These are phyloP conservation scores for Troides aeacus DNA, from an alignment of 2,888 invertebrate species.

Conservation along the genomic window DNA sequence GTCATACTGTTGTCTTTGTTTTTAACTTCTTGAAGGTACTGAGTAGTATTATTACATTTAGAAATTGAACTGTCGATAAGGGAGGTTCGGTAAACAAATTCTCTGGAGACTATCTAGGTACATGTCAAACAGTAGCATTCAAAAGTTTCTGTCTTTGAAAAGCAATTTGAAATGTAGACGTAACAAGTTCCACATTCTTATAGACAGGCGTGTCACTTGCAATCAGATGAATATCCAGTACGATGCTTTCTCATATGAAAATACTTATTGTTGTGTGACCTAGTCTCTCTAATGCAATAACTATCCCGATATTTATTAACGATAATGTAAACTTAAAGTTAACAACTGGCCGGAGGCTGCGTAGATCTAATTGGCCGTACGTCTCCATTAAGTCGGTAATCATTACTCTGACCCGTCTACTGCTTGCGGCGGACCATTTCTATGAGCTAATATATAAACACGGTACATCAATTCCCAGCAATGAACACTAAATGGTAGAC, in stretches of 20 bases:
- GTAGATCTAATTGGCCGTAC: conserved; percentile 25
- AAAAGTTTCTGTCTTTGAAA: no score
- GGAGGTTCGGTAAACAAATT: no score
- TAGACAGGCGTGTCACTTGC: no score
- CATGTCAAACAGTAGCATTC: no score
- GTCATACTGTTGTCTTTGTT: not conserved
- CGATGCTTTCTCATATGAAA: no score
- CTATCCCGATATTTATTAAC: not conserved
- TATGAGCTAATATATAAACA: conserved; percentile 28
- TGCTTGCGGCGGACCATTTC: conserved; percentile 27
- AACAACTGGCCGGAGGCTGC: conserved; percentile 12
- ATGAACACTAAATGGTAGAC: conserved; percentile 22
- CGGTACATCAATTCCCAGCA: conserved; percentile 14
- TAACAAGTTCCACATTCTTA: no score
- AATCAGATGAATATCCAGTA: no score
- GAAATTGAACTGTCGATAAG: not conserved
- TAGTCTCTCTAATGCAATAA: not conserved
- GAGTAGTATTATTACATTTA: not conserved
- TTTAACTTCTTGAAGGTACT: not conserved
- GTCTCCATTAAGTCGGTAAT: conserved; percentile 24
- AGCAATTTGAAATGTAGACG: no score
- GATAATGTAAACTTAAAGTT: conserved; percentile 11
- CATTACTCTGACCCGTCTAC: conserved; percentile 20
- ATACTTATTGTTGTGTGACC: no score
- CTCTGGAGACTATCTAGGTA: no score